Evolutionary conservation across 2,113 vertebrate genomes (phyloP).

Genomic region (Penelope pileata): DNA sequence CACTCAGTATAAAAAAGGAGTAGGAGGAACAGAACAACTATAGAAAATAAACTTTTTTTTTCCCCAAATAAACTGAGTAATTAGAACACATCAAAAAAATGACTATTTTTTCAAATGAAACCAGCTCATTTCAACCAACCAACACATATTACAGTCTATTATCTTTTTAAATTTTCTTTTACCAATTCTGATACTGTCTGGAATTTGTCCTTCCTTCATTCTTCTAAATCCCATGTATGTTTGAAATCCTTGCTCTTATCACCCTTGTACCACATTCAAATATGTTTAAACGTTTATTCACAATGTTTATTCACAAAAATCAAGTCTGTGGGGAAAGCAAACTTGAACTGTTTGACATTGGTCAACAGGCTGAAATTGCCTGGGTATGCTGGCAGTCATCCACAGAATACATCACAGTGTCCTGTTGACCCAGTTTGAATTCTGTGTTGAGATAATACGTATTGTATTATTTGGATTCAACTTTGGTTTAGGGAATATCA

Average conservation of each 20-base stretch:
- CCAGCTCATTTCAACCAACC: background rate
- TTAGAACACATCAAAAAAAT: background rate
- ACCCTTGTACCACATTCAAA: background rate
- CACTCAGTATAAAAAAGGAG: background rate
- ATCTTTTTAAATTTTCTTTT: background rate
- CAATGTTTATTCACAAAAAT: constrained; percentile 65
- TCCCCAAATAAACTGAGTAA: background rate
- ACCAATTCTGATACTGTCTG: background rate
- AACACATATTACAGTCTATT: background rate
- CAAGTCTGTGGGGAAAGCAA: constrained; percentile 12
- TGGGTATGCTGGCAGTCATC: constrained; percentile 24
- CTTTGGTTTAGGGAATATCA: background rate
- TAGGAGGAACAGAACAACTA: background rate
- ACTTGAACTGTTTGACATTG: constrained; percentile 62
- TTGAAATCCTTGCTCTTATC: constrained; percentile 33
- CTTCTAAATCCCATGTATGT: background rate
- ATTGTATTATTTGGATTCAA: constrained; percentile 23
- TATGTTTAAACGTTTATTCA: constrained; percentile 28
- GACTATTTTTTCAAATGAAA: background rate
- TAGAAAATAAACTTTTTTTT: background rate
- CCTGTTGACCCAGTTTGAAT: constrained; percentile 50
- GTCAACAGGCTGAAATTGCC: constrained; percentile 48
- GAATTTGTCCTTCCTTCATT: background rate
- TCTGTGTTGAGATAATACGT: constrained; percentile 22
- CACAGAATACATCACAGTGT: constrained; percentile 9